phyloP scores from a whole-genome alignment of 1,140 invertebrate species.

The Papilio polyxenes region DNA sequence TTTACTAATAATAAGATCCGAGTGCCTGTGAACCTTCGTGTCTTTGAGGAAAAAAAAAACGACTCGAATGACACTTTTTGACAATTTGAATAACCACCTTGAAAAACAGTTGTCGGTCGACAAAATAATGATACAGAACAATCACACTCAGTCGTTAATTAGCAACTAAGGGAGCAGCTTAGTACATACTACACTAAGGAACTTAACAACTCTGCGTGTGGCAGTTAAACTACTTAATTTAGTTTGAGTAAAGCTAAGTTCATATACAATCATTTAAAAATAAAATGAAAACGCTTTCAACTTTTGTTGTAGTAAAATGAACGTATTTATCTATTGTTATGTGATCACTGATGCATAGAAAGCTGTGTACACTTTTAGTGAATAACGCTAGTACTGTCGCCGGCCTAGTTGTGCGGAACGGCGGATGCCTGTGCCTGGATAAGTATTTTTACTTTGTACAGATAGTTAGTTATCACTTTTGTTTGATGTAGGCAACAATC shows the following conservation, averaged over 20 bases:
- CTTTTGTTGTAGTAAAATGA: background rate
- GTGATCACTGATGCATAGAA: slow-evolving; percentile 8
- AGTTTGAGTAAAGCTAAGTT: background rate
- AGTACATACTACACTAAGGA: background rate
- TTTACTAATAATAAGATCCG: background rate
- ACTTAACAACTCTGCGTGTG: background rate
- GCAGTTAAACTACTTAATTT: background rate
- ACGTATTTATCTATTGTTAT: background rate
- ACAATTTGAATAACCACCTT: no score
- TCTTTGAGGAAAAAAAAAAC: no score
- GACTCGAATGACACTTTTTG: no score
- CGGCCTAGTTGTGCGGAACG: slow-evolving; percentile 7
- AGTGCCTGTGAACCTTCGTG: no score
- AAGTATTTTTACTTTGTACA: background rate
- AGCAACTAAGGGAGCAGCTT: background rate
- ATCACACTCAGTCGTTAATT: background rate
- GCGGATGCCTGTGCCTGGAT: slow-evolving; percentile 3
- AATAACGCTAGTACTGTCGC: background rate
- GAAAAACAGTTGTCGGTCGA: no score
- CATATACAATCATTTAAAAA: background rate
- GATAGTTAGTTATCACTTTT: background rate
- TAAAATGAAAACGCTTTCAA: background rate
- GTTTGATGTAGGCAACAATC: background rate
- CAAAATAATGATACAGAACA: background rate
- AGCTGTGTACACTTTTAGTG: background rate